These are phyloP conservation scores for Polylopha cassiicola DNA, from an alignment of 2,888 invertebrate species.

Conservation along the genomic window DNA sequence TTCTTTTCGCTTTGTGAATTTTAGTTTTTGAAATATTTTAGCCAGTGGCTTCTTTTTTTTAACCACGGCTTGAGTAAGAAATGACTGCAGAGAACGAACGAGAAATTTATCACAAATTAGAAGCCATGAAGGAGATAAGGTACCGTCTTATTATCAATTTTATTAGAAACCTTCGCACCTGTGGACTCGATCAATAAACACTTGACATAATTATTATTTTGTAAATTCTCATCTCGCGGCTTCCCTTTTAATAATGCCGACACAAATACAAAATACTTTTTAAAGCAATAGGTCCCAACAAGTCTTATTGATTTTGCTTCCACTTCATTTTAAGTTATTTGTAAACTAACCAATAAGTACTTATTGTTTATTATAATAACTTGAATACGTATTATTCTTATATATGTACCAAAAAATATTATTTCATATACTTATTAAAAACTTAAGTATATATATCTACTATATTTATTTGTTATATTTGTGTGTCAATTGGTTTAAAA, in stretches of 20 bases:
- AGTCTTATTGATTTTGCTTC: too few species aligned
- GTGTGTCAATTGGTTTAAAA: too few species aligned
- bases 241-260: too few species aligned
- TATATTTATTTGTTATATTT: too few species aligned
- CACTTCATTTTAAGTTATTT: background rate
- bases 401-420: too few species aligned
- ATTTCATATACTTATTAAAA: too few species aligned
- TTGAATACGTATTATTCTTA: too few species aligned
- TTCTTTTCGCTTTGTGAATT: slow-evolving; percentile 33
- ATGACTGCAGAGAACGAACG: slow-evolving; percentile 89
- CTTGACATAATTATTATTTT: slow-evolving; percentile 39
- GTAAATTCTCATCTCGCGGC: slow-evolving; percentile 8
- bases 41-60: slow-evolving; percentile 22
- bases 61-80: slow-evolving; percentile 35
- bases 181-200: slow-evolving; percentile 73
- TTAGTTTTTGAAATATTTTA: slow-evolving; percentile 34
- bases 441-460: too few species aligned
- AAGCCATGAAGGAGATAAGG: slow-evolving; percentile 96
- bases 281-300: too few species aligned
- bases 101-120: slow-evolving; percentile 92
- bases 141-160: slow-evolving; percentile 45
- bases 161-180: slow-evolving; percentile 55
- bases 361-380: too few species aligned
- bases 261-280: too few species aligned
- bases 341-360: background rate